A percentile compares a stretch with the other conserved stretches of the same genome.
Conservation (phyloP, 2,797 vertebrate species). For the Schizopygopsis pylzovi region DNA sequence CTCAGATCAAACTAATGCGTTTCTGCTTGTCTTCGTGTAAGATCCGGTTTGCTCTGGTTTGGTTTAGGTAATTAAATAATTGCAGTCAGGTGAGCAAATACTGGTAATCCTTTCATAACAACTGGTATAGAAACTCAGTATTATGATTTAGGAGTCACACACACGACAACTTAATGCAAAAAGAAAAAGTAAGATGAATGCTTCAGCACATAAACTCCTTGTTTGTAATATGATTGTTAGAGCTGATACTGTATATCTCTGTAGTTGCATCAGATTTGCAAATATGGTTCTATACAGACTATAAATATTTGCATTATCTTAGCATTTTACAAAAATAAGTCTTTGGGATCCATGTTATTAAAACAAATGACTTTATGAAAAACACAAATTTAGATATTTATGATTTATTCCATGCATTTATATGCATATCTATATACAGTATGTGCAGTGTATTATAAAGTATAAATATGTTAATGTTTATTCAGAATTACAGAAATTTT, state of each 20-base stretch:
- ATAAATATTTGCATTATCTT: not conserved
- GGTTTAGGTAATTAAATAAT: constrained; percentile 22
- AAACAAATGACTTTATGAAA: constrained; percentile 22
- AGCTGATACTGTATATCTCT: constrained; percentile 1
- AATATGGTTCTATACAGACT: not conserved
- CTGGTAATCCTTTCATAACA: constrained; percentile 9
- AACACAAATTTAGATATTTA: constrained; percentile 15
- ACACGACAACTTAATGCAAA: constrained; percentile 22
- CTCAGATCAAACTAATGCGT: not conserved
- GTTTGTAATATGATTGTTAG: constrained; percentile 26
- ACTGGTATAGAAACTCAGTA: not conserved
- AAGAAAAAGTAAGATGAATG: not conserved
- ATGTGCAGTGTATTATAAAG: constrained; percentile 35
- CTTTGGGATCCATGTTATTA: not conserved
- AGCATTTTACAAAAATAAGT: constrained; percentile 28
- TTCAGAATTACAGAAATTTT: constrained; percentile 1
- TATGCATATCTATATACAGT: constrained; percentile 26
- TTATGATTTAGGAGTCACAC: constrained; percentile 26
- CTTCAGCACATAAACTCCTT: not conserved
- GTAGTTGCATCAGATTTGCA: constrained; percentile 18
- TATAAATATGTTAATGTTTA: constrained; percentile 7
- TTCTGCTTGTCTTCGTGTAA: constrained; percentile 7
- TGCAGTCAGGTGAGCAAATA: not conserved
- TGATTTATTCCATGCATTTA: constrained; percentile 19
- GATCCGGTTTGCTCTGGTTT: not conserved